Evolutionary conservation across 2,888 invertebrate genomes (phyloP), one percentile per base, ranked within the genome.

Genomic region (Eustalomyia histrio): DNA sequence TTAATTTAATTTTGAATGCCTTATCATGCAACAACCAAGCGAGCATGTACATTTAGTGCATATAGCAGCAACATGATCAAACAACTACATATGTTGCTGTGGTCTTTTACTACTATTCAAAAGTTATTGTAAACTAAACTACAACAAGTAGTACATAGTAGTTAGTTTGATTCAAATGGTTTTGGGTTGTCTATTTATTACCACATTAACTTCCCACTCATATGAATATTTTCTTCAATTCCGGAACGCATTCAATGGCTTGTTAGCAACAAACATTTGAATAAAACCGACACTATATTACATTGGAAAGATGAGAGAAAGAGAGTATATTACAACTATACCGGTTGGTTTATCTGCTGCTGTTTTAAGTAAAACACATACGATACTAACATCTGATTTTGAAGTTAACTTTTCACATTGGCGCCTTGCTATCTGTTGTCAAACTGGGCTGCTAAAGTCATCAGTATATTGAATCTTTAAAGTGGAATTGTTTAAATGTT

Each of bases 181-280:
- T 78, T 74, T 60, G 50, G 29, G 47, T 58, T 55, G 67, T 67
- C 78, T 74, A 75, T 75, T 81, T 81, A 78, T 78, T 78, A 78
- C 71, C 78, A 50, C 71, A 78, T 78, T 81, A 67, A 81, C 78
- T 78, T 71, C 81, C 81, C 74, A 74, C 81, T 71, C 71, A 58
- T 35, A 58, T 35, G 39, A 18, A 21, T 71, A 52, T 14, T 50
- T 29, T 16, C 35, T 58, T 60, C 35, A 65, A 71, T 61, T 71
- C 14, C 16, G n/a, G 52, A 75, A 65, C 24, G 43, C 65, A 58
- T 50, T 43, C 57, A 43, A 63, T 64, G 47, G 52, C 58, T 78
- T 63, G 72, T 60, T 67, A 52, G 18, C 33, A 21, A 52, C 24
- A 29, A 47, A 47, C 12, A 68, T 60, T 57, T 43, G 18, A 64